phyloP scores from a whole-genome alignment of 2,797 vertebrate genomes.

The Halcyon leucocephala region DNA sequence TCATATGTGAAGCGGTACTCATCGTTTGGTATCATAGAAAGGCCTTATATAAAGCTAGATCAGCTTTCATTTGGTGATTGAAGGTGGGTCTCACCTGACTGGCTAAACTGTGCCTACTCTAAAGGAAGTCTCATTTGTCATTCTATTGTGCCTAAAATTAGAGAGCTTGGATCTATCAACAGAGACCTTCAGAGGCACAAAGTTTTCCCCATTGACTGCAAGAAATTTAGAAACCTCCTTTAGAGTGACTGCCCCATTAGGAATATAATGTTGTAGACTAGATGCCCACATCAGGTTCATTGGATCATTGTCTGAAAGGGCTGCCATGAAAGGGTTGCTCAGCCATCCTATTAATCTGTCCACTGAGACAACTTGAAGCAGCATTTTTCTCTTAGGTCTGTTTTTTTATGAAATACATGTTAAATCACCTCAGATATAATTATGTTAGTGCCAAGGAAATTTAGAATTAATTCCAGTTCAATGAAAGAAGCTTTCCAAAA shows the following conservation, averaged over 20 bases:
- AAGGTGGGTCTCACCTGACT: background rate
- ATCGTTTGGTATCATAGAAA: background rate
- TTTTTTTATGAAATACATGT: constrained; percentile 57
- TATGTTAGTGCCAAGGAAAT: constrained; percentile 52
- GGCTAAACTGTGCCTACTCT: background rate
- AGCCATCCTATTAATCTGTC: background rate
- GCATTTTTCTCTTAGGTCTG: constrained; percentile 43
- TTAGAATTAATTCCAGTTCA: constrained; percentile 54
- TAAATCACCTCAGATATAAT: constrained; percentile 52
- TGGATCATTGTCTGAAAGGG: background rate
- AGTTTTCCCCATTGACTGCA: background rate
- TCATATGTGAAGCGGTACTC: background rate
- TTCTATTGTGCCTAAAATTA: background rate
- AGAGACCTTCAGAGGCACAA: background rate
- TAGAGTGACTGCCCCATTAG: background rate
- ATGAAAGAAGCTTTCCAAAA: constrained; percentile 62
- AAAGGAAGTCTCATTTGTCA: background rate
- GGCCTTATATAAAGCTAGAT: background rate
- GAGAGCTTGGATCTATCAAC: background rate
- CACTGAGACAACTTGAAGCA: background rate
- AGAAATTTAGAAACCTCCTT: background rate
- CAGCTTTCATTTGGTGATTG: background rate
- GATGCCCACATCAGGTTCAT: background rate
- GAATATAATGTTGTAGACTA: background rate
- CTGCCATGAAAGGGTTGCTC: background rate